A percentile compares a stretch with the other conserved stretches of the same genome.
Conservation (phyloP, 2,888 invertebrate species). For the Drosophila monieri region DNA sequence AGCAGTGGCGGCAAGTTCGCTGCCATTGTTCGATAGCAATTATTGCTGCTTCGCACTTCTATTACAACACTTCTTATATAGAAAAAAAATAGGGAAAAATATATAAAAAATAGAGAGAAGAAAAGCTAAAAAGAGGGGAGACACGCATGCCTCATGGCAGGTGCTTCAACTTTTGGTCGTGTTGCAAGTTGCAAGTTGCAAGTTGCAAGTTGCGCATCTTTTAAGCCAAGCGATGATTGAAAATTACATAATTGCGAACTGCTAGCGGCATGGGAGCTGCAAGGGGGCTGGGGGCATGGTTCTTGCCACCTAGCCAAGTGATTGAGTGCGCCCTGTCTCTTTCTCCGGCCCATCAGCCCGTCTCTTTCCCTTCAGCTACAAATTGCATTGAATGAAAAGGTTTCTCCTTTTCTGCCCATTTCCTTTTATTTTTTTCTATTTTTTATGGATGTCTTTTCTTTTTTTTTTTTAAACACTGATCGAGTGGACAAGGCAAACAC, state of each 20-base stretch:
- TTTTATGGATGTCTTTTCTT: too few species aligned
- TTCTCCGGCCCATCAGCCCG: not conserved
- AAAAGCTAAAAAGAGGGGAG: constrained; percentile 36
- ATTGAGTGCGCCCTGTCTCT: constrained; percentile 25
- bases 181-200: not conserved
- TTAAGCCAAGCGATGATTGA: constrained; percentile 74
- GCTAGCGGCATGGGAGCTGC: too few species aligned
- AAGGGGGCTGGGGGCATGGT: not conserved
- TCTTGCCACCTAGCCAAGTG: constrained; percentile 32
- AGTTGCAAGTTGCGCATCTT: constrained; percentile 51
- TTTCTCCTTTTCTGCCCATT: constrained; percentile 57
- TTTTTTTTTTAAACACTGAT: constrained; percentile 45
- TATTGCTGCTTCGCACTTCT: constrained; percentile 73
- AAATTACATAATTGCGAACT: constrained; percentile 75
- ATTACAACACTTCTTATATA: constrained; percentile 48
- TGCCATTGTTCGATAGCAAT: constrained; percentile 75
- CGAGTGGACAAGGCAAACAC: constrained; percentile 55
- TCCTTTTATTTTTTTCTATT: not conserved
- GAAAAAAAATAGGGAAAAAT: not conserved
- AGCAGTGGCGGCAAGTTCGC: constrained; percentile 14
- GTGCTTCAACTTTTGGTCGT: constrained; percentile 68
- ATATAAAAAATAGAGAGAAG: constrained; percentile 5
- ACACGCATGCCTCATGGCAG: constrained; percentile 55
- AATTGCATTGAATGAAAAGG: constrained; percentile 70
- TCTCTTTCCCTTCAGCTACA: constrained; percentile 40